Conservation (phyloP, 2,888 invertebrate species). For the Drosophila mercatorum region DNA sequence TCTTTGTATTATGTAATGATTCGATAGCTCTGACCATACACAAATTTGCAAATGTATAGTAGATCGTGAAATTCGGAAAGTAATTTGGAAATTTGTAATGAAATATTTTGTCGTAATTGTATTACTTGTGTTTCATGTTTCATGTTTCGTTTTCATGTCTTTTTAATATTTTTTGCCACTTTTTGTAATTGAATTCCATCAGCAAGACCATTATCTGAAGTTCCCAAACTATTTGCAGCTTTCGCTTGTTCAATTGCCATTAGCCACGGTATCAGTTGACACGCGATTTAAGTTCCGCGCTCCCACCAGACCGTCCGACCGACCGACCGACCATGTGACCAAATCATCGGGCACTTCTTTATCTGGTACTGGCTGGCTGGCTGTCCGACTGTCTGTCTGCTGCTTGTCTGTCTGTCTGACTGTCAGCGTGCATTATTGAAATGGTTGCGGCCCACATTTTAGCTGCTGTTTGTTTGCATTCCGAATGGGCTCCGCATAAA, state of each 20-base stretch:
- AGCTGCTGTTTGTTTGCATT: slow-evolving; percentile 36
- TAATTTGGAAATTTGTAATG: neutral
- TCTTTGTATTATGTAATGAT: slow-evolving; percentile 4
- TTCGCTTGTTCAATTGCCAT: slow-evolving; percentile 42
- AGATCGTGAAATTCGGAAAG: slow-evolving; percentile 7
- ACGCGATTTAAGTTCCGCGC: slow-evolving; percentile 48
- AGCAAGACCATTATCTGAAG: slow-evolving; percentile 42
- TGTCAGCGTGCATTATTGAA: slow-evolving; percentile 65
- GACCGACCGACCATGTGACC: slow-evolving; percentile 40
- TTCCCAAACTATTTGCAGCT: slow-evolving; percentile 41
- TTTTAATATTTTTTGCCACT: slow-evolving; percentile 36
- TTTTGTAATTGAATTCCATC: slow-evolving; percentile 60
- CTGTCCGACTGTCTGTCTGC: slow-evolving; percentile 1
- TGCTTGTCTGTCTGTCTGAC: slow-evolving; percentile 26
- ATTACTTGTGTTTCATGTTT: neutral
- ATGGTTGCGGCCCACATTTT: slow-evolving; percentile 59
- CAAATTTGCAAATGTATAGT: slow-evolving; percentile 15
- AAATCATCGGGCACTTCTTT: slow-evolving; percentile 43
- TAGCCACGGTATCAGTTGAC: slow-evolving; percentile 48
- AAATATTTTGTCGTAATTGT: slow-evolving; percentile 5
- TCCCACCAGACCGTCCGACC: slow-evolving; percentile 14
- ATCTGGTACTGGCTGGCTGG: slow-evolving; percentile 24
- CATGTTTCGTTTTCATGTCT: neutral
- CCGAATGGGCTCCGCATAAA: slow-evolving; percentile 27
- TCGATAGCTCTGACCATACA: slow-evolving; percentile 22